Evolutionary conservation across 2,113 vertebrate species (phyloP).

Genomic region (Elaphurus davidianus): DNA sequence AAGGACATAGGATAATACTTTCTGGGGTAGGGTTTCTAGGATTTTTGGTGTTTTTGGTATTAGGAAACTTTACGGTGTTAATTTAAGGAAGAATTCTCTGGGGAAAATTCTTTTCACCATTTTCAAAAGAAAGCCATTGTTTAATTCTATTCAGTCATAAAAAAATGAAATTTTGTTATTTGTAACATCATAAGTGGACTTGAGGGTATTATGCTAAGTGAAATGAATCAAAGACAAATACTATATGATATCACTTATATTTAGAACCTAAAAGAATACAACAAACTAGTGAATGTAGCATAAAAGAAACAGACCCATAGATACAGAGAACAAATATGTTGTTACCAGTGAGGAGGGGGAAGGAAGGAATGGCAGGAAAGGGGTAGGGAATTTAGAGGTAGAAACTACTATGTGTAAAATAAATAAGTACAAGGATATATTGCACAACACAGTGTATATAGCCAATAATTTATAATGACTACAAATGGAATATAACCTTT

Average conservation of each 20-base stretch:
- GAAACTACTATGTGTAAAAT: not conserved
- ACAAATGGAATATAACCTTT: not conserved
- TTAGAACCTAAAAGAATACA: not conserved
- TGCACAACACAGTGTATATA: not conserved
- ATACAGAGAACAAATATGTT: not conserved
- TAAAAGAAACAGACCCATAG: not conserved
- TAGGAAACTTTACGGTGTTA: not conserved
- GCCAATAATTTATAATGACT: not conserved
- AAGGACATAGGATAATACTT: not conserved
- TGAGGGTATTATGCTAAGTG: not conserved
- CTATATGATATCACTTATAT: not conserved
- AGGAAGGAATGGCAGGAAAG: not conserved
- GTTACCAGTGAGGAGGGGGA: not conserved
- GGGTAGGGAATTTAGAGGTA: not conserved
- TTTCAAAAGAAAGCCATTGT: not conserved
- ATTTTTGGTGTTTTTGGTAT: not conserved
- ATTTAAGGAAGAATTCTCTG: not conserved
- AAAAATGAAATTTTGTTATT: not conserved
- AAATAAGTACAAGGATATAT: not conserved
- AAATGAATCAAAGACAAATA: not conserved
- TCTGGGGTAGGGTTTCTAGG: not conserved
- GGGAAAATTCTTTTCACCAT: not conserved
- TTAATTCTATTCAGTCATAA: not conserved
- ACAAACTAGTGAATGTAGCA: not conserved
- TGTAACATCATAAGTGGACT: not conserved